Evolutionary conservation across 2,888 invertebrate genomes (phyloP), one percentile per base, ranked within the genome.

Genomic region (Sarcophaga rosellei): DNA sequence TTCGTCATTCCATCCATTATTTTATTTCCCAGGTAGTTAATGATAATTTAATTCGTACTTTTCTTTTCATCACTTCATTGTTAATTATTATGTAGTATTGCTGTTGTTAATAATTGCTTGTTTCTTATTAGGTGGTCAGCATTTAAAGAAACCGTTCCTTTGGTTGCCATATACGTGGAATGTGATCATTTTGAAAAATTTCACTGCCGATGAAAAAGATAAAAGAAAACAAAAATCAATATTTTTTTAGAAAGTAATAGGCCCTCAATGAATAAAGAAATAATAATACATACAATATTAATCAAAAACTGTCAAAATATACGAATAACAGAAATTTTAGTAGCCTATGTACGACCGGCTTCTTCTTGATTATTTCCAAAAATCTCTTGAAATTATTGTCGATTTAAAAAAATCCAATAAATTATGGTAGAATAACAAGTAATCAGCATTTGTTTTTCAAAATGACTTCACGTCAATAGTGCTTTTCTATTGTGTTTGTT

Each of bases 21-120:
- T 35, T 35, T 35, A 35, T 35, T 35, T 35, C 0, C 35, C 35
- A 35, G 8, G 6, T 35, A 10, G 35, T 35, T 35, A 35, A 35
- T 35, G 35, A 35, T 35, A 10, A 35, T 35, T 35, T 57, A 15
- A 15, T 15, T 57, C 17, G 57, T n/a, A 5, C 25, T 4, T 63
- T 63, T 25, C 0, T 63, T 63, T 63, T 63, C 11, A 23, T 11
- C 23, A 23, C 25, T 62, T 20, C 21, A 47, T 15, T 23, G 53
- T 17, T 53, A 4, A 63, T 44, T 63, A 57, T n/a, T 78, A 63
- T 53, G 62, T 63, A 15, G 65, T n/a, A 21, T 25, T 73, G 47
- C n/a, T 66, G 59, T 6, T 23, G 45, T 35, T 61, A 74, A 80
- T 68, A 74, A 80, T 73, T 66, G 66, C 47, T 68, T 66, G 73